A percentile compares a stretch with the other conserved stretches of the same genome.
Conservation (phyloP, 2,888 invertebrate genomes). For the Papilio gigon region DNA sequence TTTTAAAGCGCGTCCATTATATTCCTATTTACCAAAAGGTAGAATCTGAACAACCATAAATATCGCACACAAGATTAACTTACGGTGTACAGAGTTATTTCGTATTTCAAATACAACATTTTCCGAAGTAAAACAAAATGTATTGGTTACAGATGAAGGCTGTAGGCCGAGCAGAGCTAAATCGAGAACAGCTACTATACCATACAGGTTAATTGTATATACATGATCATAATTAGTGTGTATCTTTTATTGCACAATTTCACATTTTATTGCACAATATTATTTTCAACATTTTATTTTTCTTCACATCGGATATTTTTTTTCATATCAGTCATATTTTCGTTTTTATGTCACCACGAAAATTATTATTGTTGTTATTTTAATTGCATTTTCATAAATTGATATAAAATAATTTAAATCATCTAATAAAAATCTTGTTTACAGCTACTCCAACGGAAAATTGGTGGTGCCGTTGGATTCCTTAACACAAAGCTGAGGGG, state of each 20-base stretch:
- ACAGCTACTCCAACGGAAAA: conserved; percentile 82
- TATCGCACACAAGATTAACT: background rate
- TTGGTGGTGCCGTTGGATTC: conserved; percentile 83
- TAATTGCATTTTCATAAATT: background rate
- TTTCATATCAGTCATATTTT: background rate
- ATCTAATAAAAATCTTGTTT: conserved; percentile 63
- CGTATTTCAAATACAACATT: background rate
- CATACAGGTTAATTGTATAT: conserved; percentile 75
- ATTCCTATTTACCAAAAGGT: conserved; percentile 51
- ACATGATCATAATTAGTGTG: conserved; percentile 36
- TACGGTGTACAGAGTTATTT: background rate
- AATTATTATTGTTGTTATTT: background rate
- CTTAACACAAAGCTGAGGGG: conserved; percentile 81
- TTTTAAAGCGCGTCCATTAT: conserved; percentile 71
- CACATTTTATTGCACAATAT: conserved; percentile 9
- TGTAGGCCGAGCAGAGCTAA: conserved; percentile 82
- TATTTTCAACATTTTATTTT: conserved; percentile 15
- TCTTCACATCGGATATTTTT: background rate
- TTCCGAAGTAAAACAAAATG: conserved; percentile 50
- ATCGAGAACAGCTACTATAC: conserved; percentile 80
- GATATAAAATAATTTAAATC: background rate
- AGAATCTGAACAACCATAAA: conserved; percentile 15
- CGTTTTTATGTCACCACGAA: background rate
- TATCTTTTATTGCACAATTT: conserved; percentile 31
- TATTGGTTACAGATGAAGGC: conserved; percentile 81